A percentile compares a stretch with the other conserved stretches of the same genome.
Evolutionary conservation across 64 coral and sea anemone genomes (phyloP).

Genomic region (Montipora efflorescens): DNA sequence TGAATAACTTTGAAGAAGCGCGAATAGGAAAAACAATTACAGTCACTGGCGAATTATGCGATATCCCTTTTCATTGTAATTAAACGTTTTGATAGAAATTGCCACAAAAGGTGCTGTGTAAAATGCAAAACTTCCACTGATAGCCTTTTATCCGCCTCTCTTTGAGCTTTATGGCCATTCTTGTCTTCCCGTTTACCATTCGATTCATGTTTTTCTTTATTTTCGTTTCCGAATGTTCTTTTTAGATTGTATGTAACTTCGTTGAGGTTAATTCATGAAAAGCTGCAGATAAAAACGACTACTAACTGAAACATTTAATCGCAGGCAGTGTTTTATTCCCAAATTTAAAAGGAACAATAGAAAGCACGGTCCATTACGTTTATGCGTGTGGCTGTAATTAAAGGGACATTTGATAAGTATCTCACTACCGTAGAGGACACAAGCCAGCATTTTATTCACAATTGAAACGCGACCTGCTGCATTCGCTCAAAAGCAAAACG

Average conservation of each 20-base stretch:
- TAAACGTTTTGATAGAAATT: not conserved
- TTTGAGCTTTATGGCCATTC: not conserved
- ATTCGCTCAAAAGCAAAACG: slow-evolving; percentile 5
- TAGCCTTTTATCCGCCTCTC: slow-evolving; percentile 6
- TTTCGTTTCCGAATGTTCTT: not conserved
- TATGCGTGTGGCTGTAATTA: not conserved
- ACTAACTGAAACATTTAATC: not conserved
- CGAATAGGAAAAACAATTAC: too few relatives aligned
- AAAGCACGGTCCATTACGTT: too few relatives aligned
- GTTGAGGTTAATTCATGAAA: not conserved
- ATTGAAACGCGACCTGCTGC: not conserved
- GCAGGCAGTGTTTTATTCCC: too few relatives aligned
- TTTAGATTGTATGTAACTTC: not conserved
- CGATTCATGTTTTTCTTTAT: not conserved
- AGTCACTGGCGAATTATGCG: not conserved
- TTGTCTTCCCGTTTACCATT: not conserved
- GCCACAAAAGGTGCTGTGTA: not conserved
- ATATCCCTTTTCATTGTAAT: too few relatives aligned
- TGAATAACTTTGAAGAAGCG: not conserved
- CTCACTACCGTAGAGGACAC: not conserved
- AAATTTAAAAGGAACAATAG: not conserved
- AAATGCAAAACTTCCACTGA: slow-evolving; percentile 6
- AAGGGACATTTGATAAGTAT: not conserved
- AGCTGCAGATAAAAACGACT: not conserved
- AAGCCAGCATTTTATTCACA: not conserved